Evolutionary conservation across 2,113 vertebrate species (phyloP), one percentile per base, ranked within the genome.

Genomic region (Mystacornis crossleyi): DNA sequence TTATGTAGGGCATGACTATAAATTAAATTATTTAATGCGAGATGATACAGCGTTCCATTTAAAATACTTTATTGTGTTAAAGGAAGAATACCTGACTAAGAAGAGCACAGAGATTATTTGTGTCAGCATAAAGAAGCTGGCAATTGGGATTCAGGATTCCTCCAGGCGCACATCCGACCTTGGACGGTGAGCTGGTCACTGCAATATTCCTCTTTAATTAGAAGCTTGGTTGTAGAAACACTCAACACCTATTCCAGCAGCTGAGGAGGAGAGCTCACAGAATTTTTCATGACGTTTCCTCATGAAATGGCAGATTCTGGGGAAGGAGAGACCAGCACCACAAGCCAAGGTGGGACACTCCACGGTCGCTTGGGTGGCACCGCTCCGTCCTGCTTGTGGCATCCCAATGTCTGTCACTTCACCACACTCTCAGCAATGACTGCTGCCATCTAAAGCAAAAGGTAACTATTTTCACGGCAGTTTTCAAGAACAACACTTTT

Each of bases 21-120:
- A 97, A 97, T 97, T 82, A 93, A 80, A 97, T 95, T 97, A 96
- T 89, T 93, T 94, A 78, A 45, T 50, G 31, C 94, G 88, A 93
- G 79, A 90, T 73, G 86, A 92, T 89, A 89, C 33, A 74, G 74
- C 55, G 78, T 55, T 92, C 91, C 69, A 80, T 51, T 91, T 87
- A n/a, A 95, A 96, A 57, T 83, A 81, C 91, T 97, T 95, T 88
- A 95, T 65, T 90, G 48, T 67, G 81, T 94, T 85, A 84, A 10
- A 60, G 88, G 74, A 78, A 53, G 73, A 82, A 61, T 82, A 88
- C 81, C 47, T 79, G 78, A 33, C 18, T 53, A 88, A 87, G 81
- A 18, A 73, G 36, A 84, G 29, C 60, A 28, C 18, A 28, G 6
- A 50, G 69, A 61, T 77, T 73, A 65, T 61, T 77, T 54, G 55